phyloP scores from a whole-genome alignment of 1,140 invertebrate genomes.

The Coenobita brevimanus region DNA sequence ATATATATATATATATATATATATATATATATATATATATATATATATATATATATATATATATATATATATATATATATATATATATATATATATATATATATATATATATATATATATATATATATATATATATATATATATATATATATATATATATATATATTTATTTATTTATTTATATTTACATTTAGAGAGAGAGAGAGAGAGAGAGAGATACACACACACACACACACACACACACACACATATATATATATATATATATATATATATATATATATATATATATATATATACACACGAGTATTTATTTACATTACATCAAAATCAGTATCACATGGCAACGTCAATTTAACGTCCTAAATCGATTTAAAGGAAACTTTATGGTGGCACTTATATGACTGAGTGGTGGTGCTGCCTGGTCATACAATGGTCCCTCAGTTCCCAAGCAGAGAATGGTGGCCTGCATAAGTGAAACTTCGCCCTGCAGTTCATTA shows the following conservation, averaged over 20 bases:
- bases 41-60: constrained; percentile 48
- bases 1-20: no score
- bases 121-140: constrained; percentile 41
- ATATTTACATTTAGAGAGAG: no score
- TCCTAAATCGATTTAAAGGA: no score
- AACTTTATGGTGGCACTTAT: no score
- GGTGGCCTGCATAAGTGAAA: no score
- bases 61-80: constrained; percentile 49
- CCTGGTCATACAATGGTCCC: no score
- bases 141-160: constrained; percentile 35
- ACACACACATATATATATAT: constrained; percentile 31
- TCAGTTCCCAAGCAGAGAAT: no score
- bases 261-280: constrained; percentile 27
- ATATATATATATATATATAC: constrained; percentile 30
- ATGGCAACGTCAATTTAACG: no score
- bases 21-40: constrained; percentile 39
- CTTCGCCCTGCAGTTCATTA: no score
- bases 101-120: constrained; percentile 45
- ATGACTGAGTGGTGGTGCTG: no score
- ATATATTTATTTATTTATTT: constrained; percentile 35
- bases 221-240: not conserved
- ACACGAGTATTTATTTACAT: not conserved
- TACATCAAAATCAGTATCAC: no score
- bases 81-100: constrained; percentile 48
- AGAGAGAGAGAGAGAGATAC: no score